Evolutionary conservation across 2,113 vertebrate species (phyloP).

Genomic region (Leptodactylus fuscus): DNA sequence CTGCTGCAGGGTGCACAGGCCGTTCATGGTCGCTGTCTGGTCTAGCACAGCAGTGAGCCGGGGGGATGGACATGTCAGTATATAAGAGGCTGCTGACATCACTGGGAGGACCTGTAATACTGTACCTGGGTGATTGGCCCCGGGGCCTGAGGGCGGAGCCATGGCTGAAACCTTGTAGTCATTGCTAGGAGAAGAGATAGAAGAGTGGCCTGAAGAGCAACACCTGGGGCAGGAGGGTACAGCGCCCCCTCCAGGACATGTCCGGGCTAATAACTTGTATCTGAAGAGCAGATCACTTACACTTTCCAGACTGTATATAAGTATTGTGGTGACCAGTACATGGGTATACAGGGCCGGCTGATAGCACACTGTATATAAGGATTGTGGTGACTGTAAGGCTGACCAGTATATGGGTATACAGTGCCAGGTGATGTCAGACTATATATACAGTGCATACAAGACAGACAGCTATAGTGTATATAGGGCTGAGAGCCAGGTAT

Average conservation of each 20-base stretch:
- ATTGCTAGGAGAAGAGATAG: background rate
- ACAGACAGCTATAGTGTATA: background rate
- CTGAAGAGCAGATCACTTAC: background rate
- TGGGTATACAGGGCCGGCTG: too few relatives aligned
- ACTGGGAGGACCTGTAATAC: background rate
- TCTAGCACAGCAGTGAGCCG: background rate
- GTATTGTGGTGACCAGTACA: too few relatives aligned
- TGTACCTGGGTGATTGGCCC: background rate
- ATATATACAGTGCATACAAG: background rate
- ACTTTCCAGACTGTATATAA: too few relatives aligned
- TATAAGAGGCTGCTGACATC: background rate
- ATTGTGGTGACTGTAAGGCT: too few relatives aligned
- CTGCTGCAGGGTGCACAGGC: slow-evolving; percentile 45
- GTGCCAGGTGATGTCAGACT: background rate
- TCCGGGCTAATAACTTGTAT: too few relatives aligned
- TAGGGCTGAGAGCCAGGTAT: background rate
- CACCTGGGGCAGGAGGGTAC: background rate
- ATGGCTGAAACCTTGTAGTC: background rate
- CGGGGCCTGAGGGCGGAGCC: background rate
- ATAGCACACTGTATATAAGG: too few relatives aligned
- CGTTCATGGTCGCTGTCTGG: slow-evolving; percentile 29
- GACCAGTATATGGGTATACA: background rate
- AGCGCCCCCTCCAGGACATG: too few relatives aligned
- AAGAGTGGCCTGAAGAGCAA: background rate
- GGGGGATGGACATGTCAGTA: background rate